phyloP scores from a whole-genome alignment of 2,888 invertebrate species.

The Caenorhabditis doughertyi region DNA sequence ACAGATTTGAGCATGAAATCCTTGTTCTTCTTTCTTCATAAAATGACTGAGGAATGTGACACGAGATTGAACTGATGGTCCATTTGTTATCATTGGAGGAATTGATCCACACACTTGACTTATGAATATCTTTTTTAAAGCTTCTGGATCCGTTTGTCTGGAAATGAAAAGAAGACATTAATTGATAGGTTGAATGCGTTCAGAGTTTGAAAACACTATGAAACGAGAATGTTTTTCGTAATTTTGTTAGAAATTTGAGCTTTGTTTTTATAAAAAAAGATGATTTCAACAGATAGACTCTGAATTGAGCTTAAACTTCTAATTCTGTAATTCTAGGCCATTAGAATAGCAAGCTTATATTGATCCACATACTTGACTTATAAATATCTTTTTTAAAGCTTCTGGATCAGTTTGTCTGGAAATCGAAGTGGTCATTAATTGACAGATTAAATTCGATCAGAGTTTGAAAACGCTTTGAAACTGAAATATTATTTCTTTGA shows the following conservation, averaged over 20 bases:
- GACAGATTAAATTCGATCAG: background rate
- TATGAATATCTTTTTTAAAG: conserved; percentile 6
- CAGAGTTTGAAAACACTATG: background rate
- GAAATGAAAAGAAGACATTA: background rate
- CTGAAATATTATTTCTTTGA: too few species aligned
- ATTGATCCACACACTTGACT: conserved; percentile 20
- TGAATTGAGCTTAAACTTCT: too few species aligned
- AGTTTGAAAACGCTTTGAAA: too few species aligned
- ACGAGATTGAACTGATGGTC: conserved; percentile 8
- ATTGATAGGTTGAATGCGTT: background rate
- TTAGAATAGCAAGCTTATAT: too few species aligned
- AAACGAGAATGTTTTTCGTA: too few species aligned
- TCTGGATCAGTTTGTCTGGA: conserved; percentile 17
- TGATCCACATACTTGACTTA: conserved; percentile 15
- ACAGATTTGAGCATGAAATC: conserved; percentile 32
- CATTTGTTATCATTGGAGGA: conserved; percentile 4
- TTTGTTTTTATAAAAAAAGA: too few species aligned
- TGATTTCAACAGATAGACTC: too few species aligned
- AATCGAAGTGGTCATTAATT: background rate
- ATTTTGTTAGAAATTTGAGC: too few species aligned
- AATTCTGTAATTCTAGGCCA: too few species aligned
- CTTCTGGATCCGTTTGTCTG: conserved; percentile 21
- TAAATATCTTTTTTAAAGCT: conserved; percentile 4
- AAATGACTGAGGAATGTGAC: conserved; percentile 17
- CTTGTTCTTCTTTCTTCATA: conserved; percentile 19